phyloP scores from a whole-genome alignment of 2,797 vertebrate species.

The Spondyliosoma cantharus region DNA sequence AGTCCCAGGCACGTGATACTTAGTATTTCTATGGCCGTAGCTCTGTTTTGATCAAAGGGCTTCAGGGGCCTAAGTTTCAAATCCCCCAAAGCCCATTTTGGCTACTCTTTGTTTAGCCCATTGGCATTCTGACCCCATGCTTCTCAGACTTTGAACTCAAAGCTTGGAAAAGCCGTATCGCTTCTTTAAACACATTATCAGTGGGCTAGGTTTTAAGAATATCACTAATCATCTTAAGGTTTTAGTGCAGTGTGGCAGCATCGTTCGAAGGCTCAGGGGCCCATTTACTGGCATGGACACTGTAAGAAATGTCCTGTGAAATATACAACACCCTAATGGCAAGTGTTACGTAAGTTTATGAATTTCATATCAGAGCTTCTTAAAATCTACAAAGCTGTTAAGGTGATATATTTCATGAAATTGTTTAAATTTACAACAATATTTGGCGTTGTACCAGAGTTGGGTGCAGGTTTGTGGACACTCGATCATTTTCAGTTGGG shows the following conservation, averaged over 20 bases:
- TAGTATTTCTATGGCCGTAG: constrained; percentile 79
- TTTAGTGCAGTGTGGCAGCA: constrained; percentile 85
- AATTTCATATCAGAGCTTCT: constrained; percentile 17
- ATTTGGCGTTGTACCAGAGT: neutral
- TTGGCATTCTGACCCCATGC: constrained; percentile 88
- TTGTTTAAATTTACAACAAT: neutral
- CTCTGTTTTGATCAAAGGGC: constrained; percentile 86
- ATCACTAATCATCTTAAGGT: constrained; percentile 88
- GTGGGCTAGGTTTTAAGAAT: constrained; percentile 86
- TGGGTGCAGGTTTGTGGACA: constrained; percentile 1
- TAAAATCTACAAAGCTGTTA: neutral
- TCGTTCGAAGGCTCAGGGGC: constrained; percentile 72
- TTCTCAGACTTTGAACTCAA: constrained; percentile 88
- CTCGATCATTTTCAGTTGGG: neutral
- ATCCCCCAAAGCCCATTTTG: constrained; percentile 87
- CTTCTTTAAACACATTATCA: constrained; percentile 91
- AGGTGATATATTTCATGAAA: neutral
- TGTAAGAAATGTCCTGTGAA: constrained; percentile 59
- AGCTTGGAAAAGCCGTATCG: constrained; percentile 87
- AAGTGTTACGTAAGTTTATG: constrained; percentile 29
- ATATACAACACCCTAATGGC: constrained; percentile 38
- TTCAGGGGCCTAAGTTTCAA: constrained; percentile 84
- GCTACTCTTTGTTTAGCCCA: constrained; percentile 87
- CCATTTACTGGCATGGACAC: constrained; percentile 74
- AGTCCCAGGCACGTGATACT: constrained; percentile 79